Evolutionary conservation across 2,888 invertebrate genomes (phyloP).

Genomic region (Phalera bucephala): DNA sequence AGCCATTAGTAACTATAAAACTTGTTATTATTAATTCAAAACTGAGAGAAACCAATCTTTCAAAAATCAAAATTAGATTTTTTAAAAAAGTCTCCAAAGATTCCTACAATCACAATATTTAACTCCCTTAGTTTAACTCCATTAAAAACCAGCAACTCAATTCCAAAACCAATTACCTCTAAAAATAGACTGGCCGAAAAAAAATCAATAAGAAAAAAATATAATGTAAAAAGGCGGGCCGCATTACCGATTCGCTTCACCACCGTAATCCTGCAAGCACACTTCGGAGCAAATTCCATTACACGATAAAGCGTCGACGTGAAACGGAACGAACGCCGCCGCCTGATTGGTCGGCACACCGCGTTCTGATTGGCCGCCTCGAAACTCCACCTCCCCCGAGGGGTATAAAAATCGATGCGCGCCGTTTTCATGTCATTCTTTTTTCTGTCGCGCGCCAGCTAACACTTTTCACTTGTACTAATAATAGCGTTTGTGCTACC

Average conservation of each 20-base stretch:
- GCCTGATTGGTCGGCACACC: slow-evolving; percentile 75
- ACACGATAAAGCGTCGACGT: slow-evolving; percentile 65
- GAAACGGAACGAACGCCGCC: slow-evolving; percentile 60
- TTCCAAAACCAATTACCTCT: slow-evolving; percentile 35
- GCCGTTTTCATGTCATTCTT: slow-evolving; percentile 52
- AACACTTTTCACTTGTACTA: slow-evolving; percentile 74
- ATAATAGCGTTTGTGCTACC: slow-evolving; percentile 75
- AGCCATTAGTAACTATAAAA: no score
- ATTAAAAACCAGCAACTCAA: slow-evolving; percentile 2
- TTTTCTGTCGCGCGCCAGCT: slow-evolving; percentile 65
- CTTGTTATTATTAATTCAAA: no score
- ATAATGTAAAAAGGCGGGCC: slow-evolving; percentile 19
- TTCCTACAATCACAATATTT: no score
- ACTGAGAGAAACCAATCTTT: no score
- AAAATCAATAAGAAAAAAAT: slow-evolving; percentile 42
- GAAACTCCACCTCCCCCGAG: slow-evolving; percentile 70
- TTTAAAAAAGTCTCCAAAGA: no score
- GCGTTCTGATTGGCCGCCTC: slow-evolving; percentile 72
- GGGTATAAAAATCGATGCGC: slow-evolving; percentile 81
- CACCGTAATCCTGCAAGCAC: slow-evolving; percentile 64
- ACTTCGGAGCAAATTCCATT: slow-evolving; percentile 78
- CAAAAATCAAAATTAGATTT: no score
- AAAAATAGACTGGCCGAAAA: slow-evolving; percentile 39
- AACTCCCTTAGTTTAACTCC: slow-evolving; percentile 4
- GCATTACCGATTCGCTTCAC: slow-evolving; percentile 65